A percentile compares a stretch with the other conserved stretches of the same genome.
phyloP scores from a whole-genome alignment of 2,113 vertebrate species.

The Rattus rattus region DNA sequence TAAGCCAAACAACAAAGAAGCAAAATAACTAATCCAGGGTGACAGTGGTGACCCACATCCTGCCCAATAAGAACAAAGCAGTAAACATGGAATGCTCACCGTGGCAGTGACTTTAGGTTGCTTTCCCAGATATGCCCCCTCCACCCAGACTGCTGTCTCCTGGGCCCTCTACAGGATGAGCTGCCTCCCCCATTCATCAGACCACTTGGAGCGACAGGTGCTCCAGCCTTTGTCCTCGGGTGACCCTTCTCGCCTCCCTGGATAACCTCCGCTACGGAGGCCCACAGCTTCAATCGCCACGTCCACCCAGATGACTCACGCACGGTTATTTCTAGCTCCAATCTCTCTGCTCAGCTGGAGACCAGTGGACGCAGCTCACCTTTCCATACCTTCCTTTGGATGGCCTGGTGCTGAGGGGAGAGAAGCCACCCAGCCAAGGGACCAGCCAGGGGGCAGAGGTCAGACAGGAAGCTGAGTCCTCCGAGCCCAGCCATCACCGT shows the following conservation, averaged over 20 bases:
- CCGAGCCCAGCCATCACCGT: background rate
- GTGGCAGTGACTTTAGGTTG: fast-evolving
- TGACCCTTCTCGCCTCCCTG: background rate
- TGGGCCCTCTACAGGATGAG: background rate
- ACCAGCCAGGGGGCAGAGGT: background rate
- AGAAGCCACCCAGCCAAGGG: background rate
- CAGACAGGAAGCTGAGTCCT: background rate
- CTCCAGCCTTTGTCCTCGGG: background rate
- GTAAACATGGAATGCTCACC: fast-evolving
- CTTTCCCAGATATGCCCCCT: background rate
- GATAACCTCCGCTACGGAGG: background rate
- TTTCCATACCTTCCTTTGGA: background rate
- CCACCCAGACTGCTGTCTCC: background rate
- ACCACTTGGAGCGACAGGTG: background rate
- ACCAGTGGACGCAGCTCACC: background rate
- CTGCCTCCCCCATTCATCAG: background rate
- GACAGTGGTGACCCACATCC: background rate
- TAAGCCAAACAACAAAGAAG: background rate
- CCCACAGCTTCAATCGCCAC: background rate
- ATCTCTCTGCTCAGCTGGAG: constrained; percentile 56
- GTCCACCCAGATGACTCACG: constrained; percentile 14
- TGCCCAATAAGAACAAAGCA: background rate
- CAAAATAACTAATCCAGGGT: fast-evolving
- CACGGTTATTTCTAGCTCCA: constrained; percentile 59
- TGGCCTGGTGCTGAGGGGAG: background rate